phyloP scores from a whole-genome alignment of 2,888 invertebrate genomes.

The Euplexia lucipara region DNA sequence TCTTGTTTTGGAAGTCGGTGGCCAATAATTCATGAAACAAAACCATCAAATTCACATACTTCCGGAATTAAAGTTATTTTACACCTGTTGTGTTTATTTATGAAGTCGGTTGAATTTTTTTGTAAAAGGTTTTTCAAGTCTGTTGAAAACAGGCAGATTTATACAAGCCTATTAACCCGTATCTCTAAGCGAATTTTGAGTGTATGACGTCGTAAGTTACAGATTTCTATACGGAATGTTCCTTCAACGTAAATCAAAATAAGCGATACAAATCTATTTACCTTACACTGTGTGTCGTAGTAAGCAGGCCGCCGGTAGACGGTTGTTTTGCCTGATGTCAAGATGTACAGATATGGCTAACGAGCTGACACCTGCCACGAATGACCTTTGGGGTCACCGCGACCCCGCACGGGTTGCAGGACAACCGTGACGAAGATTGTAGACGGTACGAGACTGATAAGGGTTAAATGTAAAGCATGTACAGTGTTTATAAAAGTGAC shows the following conservation, averaged over 20 bases:
- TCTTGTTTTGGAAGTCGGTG: too few species aligned
- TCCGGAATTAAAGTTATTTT: too few species aligned
- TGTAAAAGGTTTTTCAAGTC: too few species aligned
- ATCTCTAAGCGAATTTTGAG: not conserved
- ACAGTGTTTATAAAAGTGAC: too few species aligned
- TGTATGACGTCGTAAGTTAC: not conserved
- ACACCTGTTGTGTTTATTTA: too few species aligned
- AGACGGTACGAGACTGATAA: conserved; percentile 40
- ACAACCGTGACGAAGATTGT: conserved; percentile 26
- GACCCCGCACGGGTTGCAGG: conserved; percentile 53
- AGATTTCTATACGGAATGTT: not conserved
- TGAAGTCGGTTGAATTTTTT: too few species aligned
- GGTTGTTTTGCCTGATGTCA: conserved; percentile 36
- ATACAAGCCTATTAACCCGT: too few species aligned
- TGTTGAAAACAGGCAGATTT: too few species aligned
- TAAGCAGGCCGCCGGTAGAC: conserved; percentile 28
- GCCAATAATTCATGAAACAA: too few species aligned
- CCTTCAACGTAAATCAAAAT: not conserved
- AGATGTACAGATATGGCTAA: conserved; percentile 61
- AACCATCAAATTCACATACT: too few species aligned
- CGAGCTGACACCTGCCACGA: conserved; percentile 50
- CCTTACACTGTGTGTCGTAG: conserved; percentile 28
- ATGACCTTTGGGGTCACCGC: conserved; percentile 55
- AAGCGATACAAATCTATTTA: conserved; percentile 24
- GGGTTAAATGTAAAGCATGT: conserved; percentile 8